phyloP scores from a whole-genome alignment of 2,797 vertebrate genomes.

The Poecilia velifera region DNA sequence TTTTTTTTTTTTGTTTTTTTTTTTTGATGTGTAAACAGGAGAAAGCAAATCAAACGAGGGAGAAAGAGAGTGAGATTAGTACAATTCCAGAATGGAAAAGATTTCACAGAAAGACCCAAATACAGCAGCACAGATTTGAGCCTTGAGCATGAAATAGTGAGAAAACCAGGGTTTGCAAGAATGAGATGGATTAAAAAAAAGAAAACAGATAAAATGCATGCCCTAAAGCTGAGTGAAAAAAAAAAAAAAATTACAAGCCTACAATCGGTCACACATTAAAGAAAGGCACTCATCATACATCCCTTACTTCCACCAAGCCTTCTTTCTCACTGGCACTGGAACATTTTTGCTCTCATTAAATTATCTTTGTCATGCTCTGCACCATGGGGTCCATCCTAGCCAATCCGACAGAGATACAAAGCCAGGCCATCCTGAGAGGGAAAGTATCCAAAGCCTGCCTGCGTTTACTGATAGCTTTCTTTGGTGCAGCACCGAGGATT shows the following conservation, averaged over 20 bases:
- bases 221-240: slow-evolving; percentile 56
- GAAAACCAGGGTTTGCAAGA: slow-evolving; percentile 50
- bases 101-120: slow-evolving; percentile 48
- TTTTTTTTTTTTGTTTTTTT: neutral
- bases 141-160: slow-evolving; percentile 43
- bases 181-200: slow-evolving; percentile 44
- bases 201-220: slow-evolving; percentile 49
- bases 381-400: slow-evolving; percentile 57
- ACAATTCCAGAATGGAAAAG: slow-evolving; percentile 30
- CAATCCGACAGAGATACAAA: slow-evolving; percentile 63
- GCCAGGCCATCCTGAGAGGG: slow-evolving; percentile 69
- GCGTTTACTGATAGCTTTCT: slow-evolving; percentile 81
- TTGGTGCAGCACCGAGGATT: slow-evolving; percentile 64
- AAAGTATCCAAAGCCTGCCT: slow-evolving; percentile 74
- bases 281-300: slow-evolving; percentile 54
- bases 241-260: slow-evolving; percentile 64
- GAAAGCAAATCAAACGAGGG: slow-evolving; percentile 4
- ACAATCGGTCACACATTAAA: slow-evolving; percentile 73
- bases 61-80: slow-evolving; percentile 29
- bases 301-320: slow-evolving; percentile 31
- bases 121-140: slow-evolving; percentile 27
- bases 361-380: slow-evolving; percentile 78
- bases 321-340: slow-evolving; percentile 58
- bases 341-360: slow-evolving; percentile 68
- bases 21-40: slow-evolving; percentile 16